phyloP scores from a whole-genome alignment of 2,113 vertebrate species.

The Opisthocomus hoazin region DNA sequence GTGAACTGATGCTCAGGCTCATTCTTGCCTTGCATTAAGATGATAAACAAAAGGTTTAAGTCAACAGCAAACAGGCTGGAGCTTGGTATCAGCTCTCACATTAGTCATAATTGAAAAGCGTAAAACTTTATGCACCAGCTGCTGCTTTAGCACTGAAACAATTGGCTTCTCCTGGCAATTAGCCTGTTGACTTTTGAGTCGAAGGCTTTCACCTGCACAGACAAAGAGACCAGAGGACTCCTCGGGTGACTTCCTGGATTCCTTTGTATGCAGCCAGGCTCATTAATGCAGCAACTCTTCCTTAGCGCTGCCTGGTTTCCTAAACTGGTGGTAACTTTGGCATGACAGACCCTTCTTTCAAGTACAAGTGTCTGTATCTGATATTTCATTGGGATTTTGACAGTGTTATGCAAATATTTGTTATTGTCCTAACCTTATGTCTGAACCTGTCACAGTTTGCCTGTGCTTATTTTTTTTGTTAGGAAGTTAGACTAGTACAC shows the following conservation, averaged over 20 bases:
- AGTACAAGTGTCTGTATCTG: background rate
- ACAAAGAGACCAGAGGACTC: background rate
- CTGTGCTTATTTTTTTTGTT: background rate
- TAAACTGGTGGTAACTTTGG: background rate
- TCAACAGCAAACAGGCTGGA: background rate
- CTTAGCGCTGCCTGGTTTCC: background rate
- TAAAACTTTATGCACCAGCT: constrained; percentile 3
- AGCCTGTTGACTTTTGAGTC: background rate
- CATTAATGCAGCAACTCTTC: background rate
- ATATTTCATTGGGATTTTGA: background rate
- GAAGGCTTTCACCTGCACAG: background rate
- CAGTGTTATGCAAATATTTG: background rate
- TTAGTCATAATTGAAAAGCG: constrained; percentile 7
- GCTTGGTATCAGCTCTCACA: background rate
- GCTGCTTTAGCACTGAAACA: background rate
- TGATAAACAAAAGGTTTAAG: constrained; percentile 23
- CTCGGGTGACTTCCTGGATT: background rate
- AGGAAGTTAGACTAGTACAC: fast-evolving
- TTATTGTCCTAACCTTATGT: background rate
- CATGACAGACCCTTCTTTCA: background rate
- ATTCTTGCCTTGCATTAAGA: background rate
- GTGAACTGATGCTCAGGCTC: constrained; percentile 20
- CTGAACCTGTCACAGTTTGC: background rate
- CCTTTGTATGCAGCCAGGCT: background rate
- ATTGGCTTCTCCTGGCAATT: background rate